Evolutionary conservation across 2,113 vertebrate genomes (phyloP), one percentile per base, ranked within the genome.

Genomic region (Salvelinus fontinalis): DNA sequence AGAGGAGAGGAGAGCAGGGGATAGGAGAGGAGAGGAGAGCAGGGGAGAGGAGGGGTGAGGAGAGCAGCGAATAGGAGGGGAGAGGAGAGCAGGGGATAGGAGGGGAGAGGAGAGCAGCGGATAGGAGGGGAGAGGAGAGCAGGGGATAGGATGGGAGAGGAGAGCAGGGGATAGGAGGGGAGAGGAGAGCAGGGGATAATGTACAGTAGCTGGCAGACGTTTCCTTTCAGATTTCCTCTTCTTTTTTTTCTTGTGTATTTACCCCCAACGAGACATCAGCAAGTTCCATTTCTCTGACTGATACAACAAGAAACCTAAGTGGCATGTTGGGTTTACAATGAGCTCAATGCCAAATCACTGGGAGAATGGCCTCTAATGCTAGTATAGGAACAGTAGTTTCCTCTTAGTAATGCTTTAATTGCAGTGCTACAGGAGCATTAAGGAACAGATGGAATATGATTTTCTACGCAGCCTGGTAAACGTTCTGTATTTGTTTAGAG

Each of bases 191-290:
- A 44, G 39, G 8, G 71, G 81, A 75, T 74, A 64, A 79, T 81
- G 76, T 75, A 44, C 71, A 71, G 67, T 59, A 72, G 78, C 62
- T 82, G 44, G 62, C 80, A 39, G 39, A 9, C 39, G 9, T 39
- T 72, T 49, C 3, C 5, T 14, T 62, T 24, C 51, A 79, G 62
- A 62, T 76, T 77, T 73, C 31, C 26, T 11, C 14, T 16, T 73
- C 51, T 60, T 16, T 73, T 51, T 66, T 66, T 66, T 26, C 12
- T 48, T 31, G 14, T 77, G 48, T 27, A 26, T 70, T 75, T 67
- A 49, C 29, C 22, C 8, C 67, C 24, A 12, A 62, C 65, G 22
- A 65, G 68, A 57, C 14, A 51, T n/a, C 39, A 74, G 39, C 27
- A 65, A 73, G 75, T 74, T 66, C 8, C 3, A 64, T 69, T 29